A percentile compares a stretch with the other conserved stretches of the same genome.
Evolutionary conservation across 2,797 vertebrate genomes (phyloP).

Genomic region (Rousettus madagascariensis): DNA sequence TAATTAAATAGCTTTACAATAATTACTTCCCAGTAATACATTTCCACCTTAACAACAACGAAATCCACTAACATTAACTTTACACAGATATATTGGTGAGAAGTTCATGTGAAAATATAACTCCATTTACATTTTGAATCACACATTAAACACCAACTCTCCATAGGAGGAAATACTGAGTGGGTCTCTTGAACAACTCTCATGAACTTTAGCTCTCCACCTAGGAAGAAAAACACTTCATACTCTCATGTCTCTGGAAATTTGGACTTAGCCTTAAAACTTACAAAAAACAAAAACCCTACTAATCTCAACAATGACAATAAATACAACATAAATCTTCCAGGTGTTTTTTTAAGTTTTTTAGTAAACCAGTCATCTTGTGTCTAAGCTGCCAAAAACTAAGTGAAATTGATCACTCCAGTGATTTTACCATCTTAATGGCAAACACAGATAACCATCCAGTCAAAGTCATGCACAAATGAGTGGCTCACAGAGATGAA

Average conservation of each 20-base stretch:
- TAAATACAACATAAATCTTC: background rate
- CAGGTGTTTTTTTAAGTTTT: background rate
- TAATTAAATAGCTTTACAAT: slow-evolving; percentile 86
- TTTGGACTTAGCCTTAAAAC: background rate
- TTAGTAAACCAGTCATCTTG: background rate
- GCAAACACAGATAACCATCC: background rate
- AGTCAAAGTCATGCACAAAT: background rate
- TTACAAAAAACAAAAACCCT: background rate
- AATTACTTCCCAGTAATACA: slow-evolving; percentile 82
- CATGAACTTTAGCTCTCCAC: background rate
- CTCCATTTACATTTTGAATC: slow-evolving; percentile 58
- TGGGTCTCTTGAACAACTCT: background rate
- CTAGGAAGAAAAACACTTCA: background rate
- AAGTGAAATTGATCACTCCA: background rate
- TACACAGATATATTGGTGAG: slow-evolving; percentile 62
- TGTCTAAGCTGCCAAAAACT: background rate
- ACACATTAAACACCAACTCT: background rate
- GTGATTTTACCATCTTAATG: background rate
- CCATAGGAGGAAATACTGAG: background rate
- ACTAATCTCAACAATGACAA: background rate
- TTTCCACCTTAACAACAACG: slow-evolving; percentile 80
- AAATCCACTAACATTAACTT: slow-evolving; percentile 79
- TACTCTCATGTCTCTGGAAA: background rate
- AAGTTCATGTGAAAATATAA: slow-evolving; percentile 57
- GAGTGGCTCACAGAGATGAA: background rate